Percentiles rank a stretch among this genome's conserved stretches.
phyloP scores from a whole-genome alignment of 2,888 invertebrate species.

The Gari tellinella region DNA sequence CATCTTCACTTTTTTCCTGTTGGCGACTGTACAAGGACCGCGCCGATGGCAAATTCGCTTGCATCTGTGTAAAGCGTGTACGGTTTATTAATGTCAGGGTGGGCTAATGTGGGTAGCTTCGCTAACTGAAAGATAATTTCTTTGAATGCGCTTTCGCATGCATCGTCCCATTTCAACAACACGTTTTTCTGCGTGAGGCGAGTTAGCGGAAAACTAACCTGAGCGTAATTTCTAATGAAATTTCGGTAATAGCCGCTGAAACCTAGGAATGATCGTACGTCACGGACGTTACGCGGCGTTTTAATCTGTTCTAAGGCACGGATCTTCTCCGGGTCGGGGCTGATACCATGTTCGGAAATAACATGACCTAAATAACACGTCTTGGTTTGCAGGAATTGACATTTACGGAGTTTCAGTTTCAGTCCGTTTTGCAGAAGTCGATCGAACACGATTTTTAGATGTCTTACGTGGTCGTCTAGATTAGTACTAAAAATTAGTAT shows the following conservation, averaged over 20 bases:
- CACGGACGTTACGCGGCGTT: slow-evolving; percentile 29
- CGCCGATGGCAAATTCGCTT: slow-evolving; percentile 25
- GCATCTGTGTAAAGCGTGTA: slow-evolving; percentile 49
- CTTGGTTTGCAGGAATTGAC: slow-evolving; percentile 13
- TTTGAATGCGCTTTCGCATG: slow-evolving; percentile 33
- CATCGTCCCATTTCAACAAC: slow-evolving; percentile 26
- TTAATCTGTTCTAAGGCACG: slow-evolving; percentile 6
- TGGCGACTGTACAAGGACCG: slow-evolving; percentile 17
- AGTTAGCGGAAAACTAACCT: slow-evolving; percentile 27
- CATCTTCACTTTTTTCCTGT: too few relatives aligned
- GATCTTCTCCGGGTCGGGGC: slow-evolving; percentile 17
- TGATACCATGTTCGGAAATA: slow-evolving; percentile 3
- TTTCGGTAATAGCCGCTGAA: slow-evolving; percentile 53
- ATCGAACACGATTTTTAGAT: slow-evolving; percentile 6
- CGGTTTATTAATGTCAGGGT: slow-evolving; percentile 31
- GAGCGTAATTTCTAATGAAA: slow-evolving; percentile 43
- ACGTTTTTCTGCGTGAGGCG: slow-evolving; percentile 31
- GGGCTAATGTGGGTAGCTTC: slow-evolving; percentile 34
- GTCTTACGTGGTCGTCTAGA: slow-evolving; percentile 8
- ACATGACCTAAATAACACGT: slow-evolving; percentile 27
- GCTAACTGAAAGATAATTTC: slow-evolving; percentile 38
- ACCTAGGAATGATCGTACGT: slow-evolving; percentile 52
- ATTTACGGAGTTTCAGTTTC: slow-evolving; percentile 30
- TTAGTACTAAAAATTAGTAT: too few relatives aligned
- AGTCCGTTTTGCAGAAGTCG: slow-evolving; percentile 17